Evolutionary conservation across 2,888 invertebrate species (phyloP).

Genomic region (Drosophila setosimentum): DNA sequence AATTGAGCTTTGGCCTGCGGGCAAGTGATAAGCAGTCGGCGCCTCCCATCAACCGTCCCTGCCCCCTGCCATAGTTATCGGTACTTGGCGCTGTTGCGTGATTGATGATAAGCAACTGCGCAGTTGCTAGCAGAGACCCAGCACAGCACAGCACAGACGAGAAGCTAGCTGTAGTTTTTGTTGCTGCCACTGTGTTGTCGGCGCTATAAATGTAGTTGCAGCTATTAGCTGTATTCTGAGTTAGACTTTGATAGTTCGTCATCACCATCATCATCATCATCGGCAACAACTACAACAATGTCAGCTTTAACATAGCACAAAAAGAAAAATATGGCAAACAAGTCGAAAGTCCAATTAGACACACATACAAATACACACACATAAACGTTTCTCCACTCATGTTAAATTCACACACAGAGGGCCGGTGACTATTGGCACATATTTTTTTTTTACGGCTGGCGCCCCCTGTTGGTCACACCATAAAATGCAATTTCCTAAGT

Average conservation of each 20-base stretch:
- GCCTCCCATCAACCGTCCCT: background rate
- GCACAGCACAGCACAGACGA: background rate
- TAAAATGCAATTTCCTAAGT: conserved; percentile 48
- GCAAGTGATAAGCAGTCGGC: conserved; percentile 31
- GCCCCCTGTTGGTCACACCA: conserved; percentile 49
- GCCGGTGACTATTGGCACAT: conserved; percentile 22
- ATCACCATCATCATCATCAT: conserved; percentile 52
- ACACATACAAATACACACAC: conserved; percentile 2
- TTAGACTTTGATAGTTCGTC: conserved; percentile 53
- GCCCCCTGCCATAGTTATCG: conserved; percentile 23
- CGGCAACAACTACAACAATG: conserved; percentile 14
- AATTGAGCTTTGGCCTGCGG: conserved; percentile 30
- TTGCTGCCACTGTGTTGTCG: background rate
- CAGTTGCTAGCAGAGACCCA: conserved; percentile 41
- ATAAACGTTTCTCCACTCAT: conserved; percentile 34
- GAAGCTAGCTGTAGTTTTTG: conserved; percentile 6
- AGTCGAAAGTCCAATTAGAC: conserved; percentile 75
- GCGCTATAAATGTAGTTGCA: conserved; percentile 6
- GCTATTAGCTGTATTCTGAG: conserved; percentile 22
- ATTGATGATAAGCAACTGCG: conserved; percentile 67
- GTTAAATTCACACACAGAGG: conserved; percentile 21
- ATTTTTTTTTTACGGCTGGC: conserved; percentile 16
- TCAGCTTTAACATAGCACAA: conserved; percentile 43
- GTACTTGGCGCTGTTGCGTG: conserved; percentile 28
- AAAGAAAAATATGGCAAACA: conserved; percentile 64